A percentile compares a stretch with the other conserved stretches of the same genome.
phyloP scores from a whole-genome alignment of 2,113 vertebrate genomes.

The Acanthochromis polyacanthus region DNA sequence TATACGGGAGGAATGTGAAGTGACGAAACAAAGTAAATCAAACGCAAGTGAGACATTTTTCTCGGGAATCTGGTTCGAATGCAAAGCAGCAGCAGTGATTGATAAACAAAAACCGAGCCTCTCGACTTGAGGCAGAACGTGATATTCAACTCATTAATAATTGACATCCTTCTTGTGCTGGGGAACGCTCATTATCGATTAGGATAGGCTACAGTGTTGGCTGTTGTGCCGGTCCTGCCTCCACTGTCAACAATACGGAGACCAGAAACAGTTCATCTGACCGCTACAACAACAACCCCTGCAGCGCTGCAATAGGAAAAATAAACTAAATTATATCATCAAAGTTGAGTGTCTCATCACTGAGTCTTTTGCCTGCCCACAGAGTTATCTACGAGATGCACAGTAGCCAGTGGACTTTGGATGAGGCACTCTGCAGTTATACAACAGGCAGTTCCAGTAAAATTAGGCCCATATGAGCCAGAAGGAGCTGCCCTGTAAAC shows the following conservation, averaged over 20 bases:
- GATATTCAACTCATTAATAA: conserved; percentile 76
- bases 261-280: not conserved
- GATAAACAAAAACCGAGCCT: conserved; percentile 20
- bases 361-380: conserved; percentile 26
- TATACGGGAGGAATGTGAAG: conserved; percentile 47
- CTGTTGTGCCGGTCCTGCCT: conserved; percentile 24
- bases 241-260: conserved; percentile 20
- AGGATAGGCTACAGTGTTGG: conserved; percentile 6
- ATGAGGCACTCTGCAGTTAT: conserved; percentile 56
- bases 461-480: conserved; percentile 35
- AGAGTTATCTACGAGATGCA: conserved; percentile 56
- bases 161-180: conserved; percentile 52
- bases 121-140: conserved; percentile 54
- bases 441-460: conserved; percentile 56
- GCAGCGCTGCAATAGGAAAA: conserved; percentile 5
- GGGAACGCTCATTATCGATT: conserved; percentile 61
- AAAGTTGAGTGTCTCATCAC: not conserved
- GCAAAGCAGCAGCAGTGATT: conserved; percentile 19
- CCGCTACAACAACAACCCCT: not conserved
- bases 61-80: not conserved
- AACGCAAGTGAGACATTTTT: not conserved
- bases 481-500: conserved; percentile 55
- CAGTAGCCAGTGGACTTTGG: conserved; percentile 55
- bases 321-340: not conserved
- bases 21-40: conserved; percentile 14